Percentiles rank a stretch among this genome's conserved stretches.
Conservation (phyloP, 1,140 invertebrate genomes). For the Aphelinus atriplicis region DNA sequence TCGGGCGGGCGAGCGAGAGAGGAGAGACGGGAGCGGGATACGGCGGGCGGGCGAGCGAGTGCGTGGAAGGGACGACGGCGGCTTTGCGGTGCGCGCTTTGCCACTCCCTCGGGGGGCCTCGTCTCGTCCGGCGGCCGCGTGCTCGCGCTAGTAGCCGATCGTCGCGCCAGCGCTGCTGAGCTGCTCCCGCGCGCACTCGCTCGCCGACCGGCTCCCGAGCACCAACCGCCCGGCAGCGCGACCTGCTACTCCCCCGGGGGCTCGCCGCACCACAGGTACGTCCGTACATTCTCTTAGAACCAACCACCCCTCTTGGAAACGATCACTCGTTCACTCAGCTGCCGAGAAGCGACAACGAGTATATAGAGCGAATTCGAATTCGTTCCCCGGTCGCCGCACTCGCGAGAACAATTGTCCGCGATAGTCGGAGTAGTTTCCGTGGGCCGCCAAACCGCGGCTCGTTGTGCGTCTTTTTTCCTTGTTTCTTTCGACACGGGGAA, state of each 20-base stretch:
- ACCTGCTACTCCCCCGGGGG: not conserved
- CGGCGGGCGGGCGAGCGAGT: no score
- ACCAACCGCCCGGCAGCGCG: not conserved
- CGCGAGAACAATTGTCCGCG: no score
- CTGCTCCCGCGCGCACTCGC: not conserved
- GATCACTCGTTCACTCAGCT: not conserved
- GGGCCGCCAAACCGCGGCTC: not conserved
- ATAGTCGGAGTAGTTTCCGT: not conserved
- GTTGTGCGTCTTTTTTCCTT: not conserved
- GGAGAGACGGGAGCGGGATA: no score
- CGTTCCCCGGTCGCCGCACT: no score
- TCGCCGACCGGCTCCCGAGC: not conserved
- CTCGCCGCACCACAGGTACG: not conserved
- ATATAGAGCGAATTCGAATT: no score
- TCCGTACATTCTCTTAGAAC: not conserved
- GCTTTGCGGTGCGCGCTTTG: not conserved
- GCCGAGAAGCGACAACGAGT: not conserved
- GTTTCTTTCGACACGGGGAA: not conserved
- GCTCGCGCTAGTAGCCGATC: not conserved
- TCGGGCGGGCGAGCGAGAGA: no score
- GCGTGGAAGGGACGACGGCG: not conserved
- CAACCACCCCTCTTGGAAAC: not conserved
- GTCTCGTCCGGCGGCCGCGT: not conserved
- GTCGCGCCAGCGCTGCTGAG: not conserved
- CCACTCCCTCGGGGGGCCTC: conserved; percentile 29